Evolutionary conservation across 2,113 vertebrate genomes (phyloP), one percentile per base, ranked within the genome.

Genomic region (Vulpes ferrilata): DNA sequence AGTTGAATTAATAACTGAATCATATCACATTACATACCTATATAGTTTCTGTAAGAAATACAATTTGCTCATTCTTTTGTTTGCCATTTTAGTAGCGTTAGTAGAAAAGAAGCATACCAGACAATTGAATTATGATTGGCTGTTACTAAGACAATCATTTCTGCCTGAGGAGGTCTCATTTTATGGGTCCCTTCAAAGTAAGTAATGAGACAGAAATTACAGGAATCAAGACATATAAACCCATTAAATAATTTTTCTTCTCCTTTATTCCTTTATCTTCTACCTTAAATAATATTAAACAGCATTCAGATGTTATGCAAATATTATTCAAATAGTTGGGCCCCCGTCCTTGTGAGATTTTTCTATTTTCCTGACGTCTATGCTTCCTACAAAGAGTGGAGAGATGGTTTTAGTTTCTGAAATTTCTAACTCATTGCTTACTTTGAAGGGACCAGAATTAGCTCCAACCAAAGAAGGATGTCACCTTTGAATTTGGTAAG

Each of bases 401-500:
- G 13, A 23, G 10, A 76, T 76, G 17, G 1, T 59, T 17, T 51
- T 69, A 22, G 15, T 53, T 73, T 9, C 25, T 87, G 20, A 93
- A 87, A 93, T 87, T 67, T 55, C 25, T 81, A 48, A 57, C n/a
- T 51, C 25, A 88, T 80, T 90, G 8, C 38, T 94, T 90, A 83
- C 65, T 78, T 87, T 78, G 19, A 80, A 73, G 23, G 13, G 19
- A 79, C 4, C 35, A 93, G 32, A 95, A 87, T 81, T 90, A 95
- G 2, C 2, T 95, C 53, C 62, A 96, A 11, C 22, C 20, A 87
- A 74, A 90, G 4, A 92, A 96, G 5, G 23, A 11, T 76, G 30
- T 64, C 16, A 38, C 53, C 23, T 13, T 32, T 93, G 64, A 79
- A 93, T 84, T 23, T 84, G 30, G 0, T 57, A 90, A 83, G 22